Conservation (phyloP, 1,140 invertebrate genomes). For the Zaprionus gabonicus region DNA sequence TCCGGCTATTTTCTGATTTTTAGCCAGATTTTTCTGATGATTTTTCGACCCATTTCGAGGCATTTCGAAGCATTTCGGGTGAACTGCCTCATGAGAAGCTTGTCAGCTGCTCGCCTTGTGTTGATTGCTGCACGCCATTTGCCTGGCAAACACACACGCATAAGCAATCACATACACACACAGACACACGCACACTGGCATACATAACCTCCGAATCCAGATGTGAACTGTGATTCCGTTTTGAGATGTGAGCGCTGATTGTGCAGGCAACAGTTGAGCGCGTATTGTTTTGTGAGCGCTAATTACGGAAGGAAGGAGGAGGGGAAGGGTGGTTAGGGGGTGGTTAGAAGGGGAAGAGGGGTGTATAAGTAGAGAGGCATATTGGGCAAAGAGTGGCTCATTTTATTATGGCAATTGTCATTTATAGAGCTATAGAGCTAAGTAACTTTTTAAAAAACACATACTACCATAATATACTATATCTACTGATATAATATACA, state of each 20-base stretch:
- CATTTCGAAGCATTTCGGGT: not conserved
- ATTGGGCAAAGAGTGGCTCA: too few relatives aligned
- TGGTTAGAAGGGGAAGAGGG: not conserved
- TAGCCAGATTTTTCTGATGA: constrained; percentile 11
- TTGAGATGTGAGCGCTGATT: constrained; percentile 26
- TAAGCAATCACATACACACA: not conserved
- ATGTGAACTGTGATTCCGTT: constrained; percentile 21
- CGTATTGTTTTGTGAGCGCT: constrained; percentile 43
- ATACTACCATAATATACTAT: too few relatives aligned
- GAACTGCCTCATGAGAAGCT: constrained; percentile 60
- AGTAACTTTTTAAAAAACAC: too few relatives aligned
- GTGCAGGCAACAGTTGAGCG: constrained; percentile 12
- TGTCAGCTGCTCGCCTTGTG: constrained; percentile 61
- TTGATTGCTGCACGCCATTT: constrained; percentile 68
- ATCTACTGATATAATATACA: too few relatives aligned
- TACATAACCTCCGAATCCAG: not conserved
- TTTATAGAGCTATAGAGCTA: too few relatives aligned
- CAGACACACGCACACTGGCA: not conserved
- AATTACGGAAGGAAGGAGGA: constrained; percentile 24
- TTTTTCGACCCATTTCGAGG: not conserved
- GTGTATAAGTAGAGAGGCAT: too few relatives aligned
- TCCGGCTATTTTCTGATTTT: constrained; percentile 25
- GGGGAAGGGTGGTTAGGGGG: not conserved
- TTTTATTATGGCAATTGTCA: too few relatives aligned
- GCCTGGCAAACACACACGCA: constrained; percentile 22